Conservation (phyloP, 2,113 vertebrate genomes). For the Carassius carassius region DNA sequence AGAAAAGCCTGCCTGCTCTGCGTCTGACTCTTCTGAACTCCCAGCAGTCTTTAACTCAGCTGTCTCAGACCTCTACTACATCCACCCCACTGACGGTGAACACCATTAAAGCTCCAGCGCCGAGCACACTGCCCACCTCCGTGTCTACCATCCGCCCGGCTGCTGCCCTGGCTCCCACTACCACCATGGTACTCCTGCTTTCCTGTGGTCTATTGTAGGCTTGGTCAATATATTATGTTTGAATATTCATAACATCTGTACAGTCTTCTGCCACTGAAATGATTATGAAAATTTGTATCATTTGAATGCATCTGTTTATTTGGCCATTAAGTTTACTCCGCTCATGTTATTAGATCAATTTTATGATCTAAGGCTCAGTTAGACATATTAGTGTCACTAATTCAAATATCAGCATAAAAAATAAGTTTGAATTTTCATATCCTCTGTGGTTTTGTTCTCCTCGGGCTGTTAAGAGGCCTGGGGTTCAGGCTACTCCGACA, state of each 20-base stretch:
- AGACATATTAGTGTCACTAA: background rate
- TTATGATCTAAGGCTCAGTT: background rate
- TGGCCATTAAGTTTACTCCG: background rate
- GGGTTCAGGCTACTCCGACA: slow-evolving; percentile 74
- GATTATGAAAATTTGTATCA: background rate
- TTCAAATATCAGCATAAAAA: background rate
- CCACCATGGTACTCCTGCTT: slow-evolving; percentile 77
- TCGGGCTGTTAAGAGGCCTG: slow-evolving; percentile 78
- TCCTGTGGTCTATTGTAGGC: background rate
- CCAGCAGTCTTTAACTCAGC: slow-evolving; percentile 81
- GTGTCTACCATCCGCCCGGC: slow-evolving; percentile 78
- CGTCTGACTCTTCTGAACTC: slow-evolving; percentile 84
- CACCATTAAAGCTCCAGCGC: slow-evolving; percentile 58
- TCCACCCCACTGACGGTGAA: slow-evolving; percentile 39
- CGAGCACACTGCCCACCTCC: slow-evolving; percentile 67
- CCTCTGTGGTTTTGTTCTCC: slow-evolving; percentile 32
- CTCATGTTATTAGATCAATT: background rate
- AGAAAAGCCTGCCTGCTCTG: slow-evolving; percentile 89
- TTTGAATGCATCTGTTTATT: background rate
- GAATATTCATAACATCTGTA: background rate
- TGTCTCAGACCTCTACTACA: slow-evolving; percentile 73
- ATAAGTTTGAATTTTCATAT: background rate
- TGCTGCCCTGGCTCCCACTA: slow-evolving; percentile 64
- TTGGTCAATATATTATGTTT: background rate
- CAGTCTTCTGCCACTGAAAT: background rate